These are phyloP conservation scores for Callyntrura sp. DNA, from an alignment of 2,888 invertebrate species.

Conservation along the genomic window DNA sequence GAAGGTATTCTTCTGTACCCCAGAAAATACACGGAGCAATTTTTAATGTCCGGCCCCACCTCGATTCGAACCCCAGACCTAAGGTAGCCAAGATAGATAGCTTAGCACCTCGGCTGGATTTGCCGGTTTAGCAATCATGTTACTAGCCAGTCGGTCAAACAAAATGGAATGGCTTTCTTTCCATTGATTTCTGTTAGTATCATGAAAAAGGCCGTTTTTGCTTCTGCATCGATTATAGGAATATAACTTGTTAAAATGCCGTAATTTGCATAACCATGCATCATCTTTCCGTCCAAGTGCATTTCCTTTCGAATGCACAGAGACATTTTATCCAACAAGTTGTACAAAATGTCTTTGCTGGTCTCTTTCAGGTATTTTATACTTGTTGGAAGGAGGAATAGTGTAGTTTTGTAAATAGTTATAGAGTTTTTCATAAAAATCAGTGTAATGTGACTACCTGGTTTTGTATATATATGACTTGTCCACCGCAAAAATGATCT, in stretches of 20 bases:
- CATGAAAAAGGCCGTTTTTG: neutral
- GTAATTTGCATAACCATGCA: neutral
- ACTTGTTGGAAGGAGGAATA: neutral
- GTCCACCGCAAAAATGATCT: neutral
- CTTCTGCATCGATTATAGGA: neutral
- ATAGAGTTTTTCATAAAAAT: no score
- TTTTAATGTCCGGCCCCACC: no score
- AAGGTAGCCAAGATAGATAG: no score
- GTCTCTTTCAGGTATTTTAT: neutral
- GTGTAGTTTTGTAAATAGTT: neutral
- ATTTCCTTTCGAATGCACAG: neutral
- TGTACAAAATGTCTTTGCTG: neutral
- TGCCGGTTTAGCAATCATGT: no score
- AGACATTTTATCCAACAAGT: constrained; percentile 21
- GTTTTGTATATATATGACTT: neutral
- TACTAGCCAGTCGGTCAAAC: no score
- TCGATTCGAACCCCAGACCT: no score
- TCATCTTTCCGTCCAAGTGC: neutral
- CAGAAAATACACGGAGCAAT: no score
- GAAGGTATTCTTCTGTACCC: no score
- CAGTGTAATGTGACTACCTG: neutral
- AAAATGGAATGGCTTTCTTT: neutral
- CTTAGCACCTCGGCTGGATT: no score
- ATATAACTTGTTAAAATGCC: neutral
- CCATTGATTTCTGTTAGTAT: constrained; percentile 8